Evolutionary conservation across 2,797 vertebrate species (phyloP), one percentile per base, ranked within the genome.

Genomic region (Hydrolagus colliei): DNA sequence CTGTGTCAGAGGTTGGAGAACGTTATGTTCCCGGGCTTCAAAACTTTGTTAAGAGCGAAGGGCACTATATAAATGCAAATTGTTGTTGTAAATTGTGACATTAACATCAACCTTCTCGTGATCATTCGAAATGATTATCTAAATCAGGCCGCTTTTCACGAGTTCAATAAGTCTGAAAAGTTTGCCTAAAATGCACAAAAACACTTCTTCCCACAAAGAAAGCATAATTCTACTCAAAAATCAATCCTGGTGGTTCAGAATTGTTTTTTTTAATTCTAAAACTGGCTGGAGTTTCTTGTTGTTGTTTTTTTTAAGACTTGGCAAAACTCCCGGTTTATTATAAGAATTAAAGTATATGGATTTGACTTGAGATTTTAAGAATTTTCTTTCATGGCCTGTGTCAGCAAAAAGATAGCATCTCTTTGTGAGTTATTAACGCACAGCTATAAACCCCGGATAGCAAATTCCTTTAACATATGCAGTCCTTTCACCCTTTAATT

Each of bases 401-500:
- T 65, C 32, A 35, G 67, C 63, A 80, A 27, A 35, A 32, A 65
- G 78, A 84, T 71, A 84, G 5, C 79, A 84, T 84, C 79, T n/a
- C 27, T 84, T 71, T 84, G 65, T 20, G 32, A 71, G 79, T 84
- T 84, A 71, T 71, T 84, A 84, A 84, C 41, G 79, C 71, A 27
- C 79, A 13, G 71, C 32, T 52, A 68, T 82, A 82, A 71, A 84
- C 32, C 41, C 71, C 71, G 79, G 65, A 84, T 68, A 68, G 16
- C 32, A 71, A 84, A 84, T 84, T 84, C 79, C 79, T 84, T 52
- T 71, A 84, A n/a, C 79, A 71, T 84, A 84, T 84, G 79, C 32
- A 63, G 65, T 32, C 71, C 63, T 35, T 67, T 27, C 71, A 32
- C 35, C 65, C 79, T 32, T 71, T 71, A 20, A 84, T 41, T 84